Evolutionary conservation across 2,797 vertebrate genomes (phyloP), one percentile per base, ranked within the genome.

Genomic region (Protonibea diacanthus): DNA sequence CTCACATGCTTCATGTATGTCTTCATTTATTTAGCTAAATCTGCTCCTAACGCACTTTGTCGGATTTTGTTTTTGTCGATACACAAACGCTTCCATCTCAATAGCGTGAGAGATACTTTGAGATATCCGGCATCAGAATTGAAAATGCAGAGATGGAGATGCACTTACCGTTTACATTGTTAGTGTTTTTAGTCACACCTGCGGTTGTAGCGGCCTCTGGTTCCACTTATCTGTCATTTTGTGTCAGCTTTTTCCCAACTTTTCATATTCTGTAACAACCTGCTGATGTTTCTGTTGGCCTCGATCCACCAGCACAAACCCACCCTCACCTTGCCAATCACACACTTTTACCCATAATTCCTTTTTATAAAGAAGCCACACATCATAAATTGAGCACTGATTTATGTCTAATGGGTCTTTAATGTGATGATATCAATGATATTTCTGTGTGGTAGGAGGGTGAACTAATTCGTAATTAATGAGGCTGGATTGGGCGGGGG

Each of bases 401-500:
- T 80, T 84, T 76, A 51, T 78, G 71, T 78, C 78, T 88, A 81
- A 84, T 86, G 51, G 67, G 72, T 88, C 76, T 87, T 86, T 72
- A 92, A 88, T 88, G 86, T 74, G 85, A 90, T 88, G 72, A 91
- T 89, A 90, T 88, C 89, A 90, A 84, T 91, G 86, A 90, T 93
- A 81, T 90, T 81, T 91, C 84, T 89, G 48, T 89, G 67, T 73
- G 87, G 89, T 60, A 53, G 76, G 78, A 89, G 86, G 84, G 88
- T 90, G 88, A 92, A 87, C 86, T 88, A 89, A 94, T 89, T 90
- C 80, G 75, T 94, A 92, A 94, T 95, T 95, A 95, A 94, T 94
- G 91, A 93, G 91, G 76, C 90, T 92, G 88, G 63, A 87, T 74
- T 83, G 91, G 88, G 89, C 81, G 86, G 76, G 84, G 87, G 76